Conservation (phyloP, 2,797 vertebrate genomes). For the Pseudochromis fuscus region DNA sequence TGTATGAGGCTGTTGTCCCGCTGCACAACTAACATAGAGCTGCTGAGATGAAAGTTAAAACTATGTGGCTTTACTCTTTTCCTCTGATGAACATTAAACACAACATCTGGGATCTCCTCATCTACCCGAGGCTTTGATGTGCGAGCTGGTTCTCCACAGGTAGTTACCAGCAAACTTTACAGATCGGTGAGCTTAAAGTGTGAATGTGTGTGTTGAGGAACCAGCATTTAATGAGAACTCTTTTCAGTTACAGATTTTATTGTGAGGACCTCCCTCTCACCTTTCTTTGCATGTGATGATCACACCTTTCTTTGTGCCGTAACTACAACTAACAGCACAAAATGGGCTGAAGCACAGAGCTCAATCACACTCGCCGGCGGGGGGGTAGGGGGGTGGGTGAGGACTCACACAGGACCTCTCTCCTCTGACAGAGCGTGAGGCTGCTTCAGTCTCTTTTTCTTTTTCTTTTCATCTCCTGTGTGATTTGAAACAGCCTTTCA, state of each 20-base stretch:
- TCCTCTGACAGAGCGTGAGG: slow-evolving; percentile 31
- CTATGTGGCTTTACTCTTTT: neutral
- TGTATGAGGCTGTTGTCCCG: neutral
- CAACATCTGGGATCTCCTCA: slow-evolving; percentile 21
- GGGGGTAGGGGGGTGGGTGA: no score
- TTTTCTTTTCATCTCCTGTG: slow-evolving; percentile 69
- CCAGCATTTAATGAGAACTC: neutral
- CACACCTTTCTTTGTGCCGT: slow-evolving; percentile 25
- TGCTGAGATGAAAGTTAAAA: neutral
- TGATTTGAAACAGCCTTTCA: slow-evolving; percentile 75
- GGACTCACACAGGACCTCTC: slow-evolving; percentile 38
- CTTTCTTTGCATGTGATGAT: slow-evolving; percentile 18
- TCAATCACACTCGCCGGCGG: slow-evolving; percentile 51
- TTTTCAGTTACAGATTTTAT: slow-evolving; percentile 18
- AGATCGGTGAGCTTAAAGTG: slow-evolving; percentile 11
- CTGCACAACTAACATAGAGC: neutral
- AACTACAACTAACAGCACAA: slow-evolving; percentile 31
- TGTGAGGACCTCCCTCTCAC: neutral
- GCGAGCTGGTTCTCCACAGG: slow-evolving; percentile 8
- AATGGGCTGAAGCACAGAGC: slow-evolving; percentile 29
- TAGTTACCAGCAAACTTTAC: slow-evolving; percentile 2
- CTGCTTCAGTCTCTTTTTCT: slow-evolving; percentile 44
- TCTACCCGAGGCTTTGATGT: slow-evolving; percentile 39
- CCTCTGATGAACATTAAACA: slow-evolving; percentile 30
- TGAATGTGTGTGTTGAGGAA: neutral